Evolutionary conservation across 2,888 invertebrate genomes (phyloP).

Genomic region (Drosophila phalerata): DNA sequence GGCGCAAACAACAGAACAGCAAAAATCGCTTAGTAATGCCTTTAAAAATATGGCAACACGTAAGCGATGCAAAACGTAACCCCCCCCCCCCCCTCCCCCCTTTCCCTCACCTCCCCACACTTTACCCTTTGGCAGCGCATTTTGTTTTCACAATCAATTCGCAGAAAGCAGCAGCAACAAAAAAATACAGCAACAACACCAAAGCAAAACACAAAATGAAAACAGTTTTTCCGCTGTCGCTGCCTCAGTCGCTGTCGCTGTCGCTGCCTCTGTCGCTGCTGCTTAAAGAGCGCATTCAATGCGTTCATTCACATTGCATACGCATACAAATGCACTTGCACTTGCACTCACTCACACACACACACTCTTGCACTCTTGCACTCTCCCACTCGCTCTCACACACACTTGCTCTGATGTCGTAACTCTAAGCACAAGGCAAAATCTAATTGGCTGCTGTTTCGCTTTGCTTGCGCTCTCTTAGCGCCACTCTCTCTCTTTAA

Average conservation of each 20-base stretch:
- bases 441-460: constrained; percentile 7
- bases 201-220: constrained; percentile 42
- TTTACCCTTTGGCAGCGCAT: constrained; percentile 36
- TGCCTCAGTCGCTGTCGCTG: neutral
- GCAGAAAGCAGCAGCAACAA: constrained; percentile 23
- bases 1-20: constrained; percentile 42
- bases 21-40: constrained; percentile 80
- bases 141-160: constrained; percentile 75
- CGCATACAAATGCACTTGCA: constrained; percentile 30
- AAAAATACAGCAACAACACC: constrained; percentile 18
- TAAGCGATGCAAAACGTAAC: constrained; percentile 59
- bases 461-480: constrained; percentile 32
- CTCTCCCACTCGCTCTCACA: too few relatives aligned
- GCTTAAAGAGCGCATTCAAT: constrained; percentile 59
- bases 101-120: too few relatives aligned
- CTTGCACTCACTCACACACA: constrained; percentile 25
- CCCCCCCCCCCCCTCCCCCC: neutral
- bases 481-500: constrained; percentile 43
- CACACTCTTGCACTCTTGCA: constrained; percentile 14
- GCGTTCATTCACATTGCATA: constrained; percentile 75
- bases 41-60: constrained; percentile 82
- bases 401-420: constrained; percentile 77
- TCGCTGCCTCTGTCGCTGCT: constrained; percentile 20
- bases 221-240: constrained; percentile 60
- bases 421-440: constrained; percentile 48